phyloP scores from a whole-genome alignment of 2,797 vertebrate genomes.

The Sebastes hubbsi region DNA sequence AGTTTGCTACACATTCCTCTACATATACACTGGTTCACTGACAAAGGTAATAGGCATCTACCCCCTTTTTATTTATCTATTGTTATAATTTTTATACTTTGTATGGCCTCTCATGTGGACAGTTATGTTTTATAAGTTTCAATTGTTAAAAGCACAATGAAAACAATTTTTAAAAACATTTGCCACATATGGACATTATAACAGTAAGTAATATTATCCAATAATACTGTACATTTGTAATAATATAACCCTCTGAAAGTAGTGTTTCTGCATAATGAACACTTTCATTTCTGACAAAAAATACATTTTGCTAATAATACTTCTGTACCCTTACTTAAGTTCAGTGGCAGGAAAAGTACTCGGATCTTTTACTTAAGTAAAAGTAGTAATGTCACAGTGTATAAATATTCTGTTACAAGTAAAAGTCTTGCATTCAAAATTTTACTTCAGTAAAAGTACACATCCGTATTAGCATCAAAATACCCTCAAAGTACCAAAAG shows the following conservation, averaged over 20 bases:
- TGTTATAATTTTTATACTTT: too few species aligned
- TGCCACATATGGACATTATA: not conserved
- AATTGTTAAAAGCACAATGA: not conserved
- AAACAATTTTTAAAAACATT: not conserved
- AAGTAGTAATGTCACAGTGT: too few species aligned
- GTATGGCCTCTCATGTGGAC: too few species aligned
- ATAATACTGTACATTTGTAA: not conserved
- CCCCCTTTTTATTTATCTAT: too few species aligned
- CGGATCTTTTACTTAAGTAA: not conserved
- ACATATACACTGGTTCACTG: too few species aligned
- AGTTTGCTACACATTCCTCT: too few species aligned
- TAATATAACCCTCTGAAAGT: not conserved
- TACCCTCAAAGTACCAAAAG: not conserved
- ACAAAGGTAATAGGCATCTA: too few species aligned
- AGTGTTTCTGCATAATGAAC: not conserved
- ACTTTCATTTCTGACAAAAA: not conserved
- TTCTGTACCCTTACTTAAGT: not conserved
- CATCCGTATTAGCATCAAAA: not conserved
- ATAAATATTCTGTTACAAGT: not conserved
- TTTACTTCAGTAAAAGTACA: not conserved
- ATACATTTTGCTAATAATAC: not conserved
- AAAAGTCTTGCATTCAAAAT: not conserved
- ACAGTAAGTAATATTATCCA: not conserved
- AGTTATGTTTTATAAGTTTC: not conserved
- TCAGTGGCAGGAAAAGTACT: not conserved